Base-by-base conservation (phyloP, 2,797 vertebrate species). In the Pseudochaenichthys georgianus region DNA sequence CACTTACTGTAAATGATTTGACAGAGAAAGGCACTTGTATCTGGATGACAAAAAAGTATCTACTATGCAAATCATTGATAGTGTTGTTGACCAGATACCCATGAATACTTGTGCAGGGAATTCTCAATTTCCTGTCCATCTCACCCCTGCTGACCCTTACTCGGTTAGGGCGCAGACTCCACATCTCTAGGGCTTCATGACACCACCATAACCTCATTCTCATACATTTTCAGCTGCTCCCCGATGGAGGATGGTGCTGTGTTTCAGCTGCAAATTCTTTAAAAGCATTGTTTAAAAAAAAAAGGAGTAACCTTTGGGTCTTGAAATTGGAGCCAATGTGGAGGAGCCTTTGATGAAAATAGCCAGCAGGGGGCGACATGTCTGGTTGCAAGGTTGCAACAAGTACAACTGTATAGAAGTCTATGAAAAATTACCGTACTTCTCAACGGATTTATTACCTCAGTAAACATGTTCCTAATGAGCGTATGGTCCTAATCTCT, bases 1-100 rank as follows among this genome's bases (percentile, higher is more conserved):
- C 75, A 46, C 68, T 60, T 48, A 69, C 65, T 38, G 70, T 38
- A 10, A 47, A 17, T 38, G 4, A 17, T 42, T 10, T 4, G 3
- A 17, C 63, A 16, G 34, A 43, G 63, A 38, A 43, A 51, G 0
- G 9, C 8, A n/a, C 65, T 21, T 15, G 46, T 31, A 11, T 48
- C 38, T 21, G 12, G 11, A n/a, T 23, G 13, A 58, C 13, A 23
- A 8, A 21, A n/a, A 55, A 5, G 2, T 7, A 31, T 51, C 19
- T 9, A n/a, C 1, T 21, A 16, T 61, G 28, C 8, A 16, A 17
- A 13, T 7, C 6, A 7, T 3, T 3, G 12, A 72, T 10, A 5
- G 43, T 43, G 15, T 15, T 23, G 15, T 54, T 52, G 48, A 52
- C 13, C 13, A 4, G 9, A 17, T 16, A 21, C 8, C n/a, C 17